phyloP scores from a whole-genome alignment of 1,140 invertebrate species.

The Lordiphosa collinella region DNA sequence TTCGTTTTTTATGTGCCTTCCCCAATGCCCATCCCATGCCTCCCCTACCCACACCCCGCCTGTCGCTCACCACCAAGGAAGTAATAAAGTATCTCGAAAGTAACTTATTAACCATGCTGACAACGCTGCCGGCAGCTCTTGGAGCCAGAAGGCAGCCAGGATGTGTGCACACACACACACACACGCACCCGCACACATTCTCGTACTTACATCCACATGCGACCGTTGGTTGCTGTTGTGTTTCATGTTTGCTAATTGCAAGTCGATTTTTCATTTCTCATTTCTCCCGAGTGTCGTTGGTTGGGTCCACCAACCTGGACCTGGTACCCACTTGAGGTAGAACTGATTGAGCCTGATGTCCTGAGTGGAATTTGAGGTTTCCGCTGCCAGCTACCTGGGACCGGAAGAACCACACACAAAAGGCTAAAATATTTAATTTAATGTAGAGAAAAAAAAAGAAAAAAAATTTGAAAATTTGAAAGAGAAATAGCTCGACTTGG shows the following conservation, averaged over 20 bases:
- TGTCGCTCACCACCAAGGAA: conserved; percentile 66
- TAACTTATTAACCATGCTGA: conserved; percentile 77
- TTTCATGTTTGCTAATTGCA: conserved; percentile 78
- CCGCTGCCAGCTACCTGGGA: conserved; percentile 22
- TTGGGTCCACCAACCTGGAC: conserved; percentile 5
- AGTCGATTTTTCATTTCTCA: conserved; percentile 76
- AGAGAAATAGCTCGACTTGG: background rate
- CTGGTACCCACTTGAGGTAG: conserved; percentile 9
- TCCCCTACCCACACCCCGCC: conserved; percentile 1
- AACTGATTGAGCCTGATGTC: conserved; percentile 50
- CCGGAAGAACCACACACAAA: conserved; percentile 29
- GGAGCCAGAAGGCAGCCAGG: conserved; percentile 30
- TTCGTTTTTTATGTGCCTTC: conserved; percentile 21
- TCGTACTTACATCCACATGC: background rate
- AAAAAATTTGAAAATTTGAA: conserved; percentile 2
- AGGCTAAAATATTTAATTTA: conserved; percentile 41
- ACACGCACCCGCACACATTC: background rate
- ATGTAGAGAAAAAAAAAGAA: conserved; percentile 23
- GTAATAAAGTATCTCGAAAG: conserved; percentile 76
- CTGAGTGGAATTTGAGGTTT: conserved; percentile 51
- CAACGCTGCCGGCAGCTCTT: conserved; percentile 59
- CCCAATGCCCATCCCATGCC: conserved; percentile 1
- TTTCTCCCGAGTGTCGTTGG: conserved; percentile 56
- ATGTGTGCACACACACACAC: conserved; percentile 7
- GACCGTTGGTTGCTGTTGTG: conserved; percentile 29